Conservation (phyloP, 1,140 invertebrate species). For the Heterodera carotae region DNA sequence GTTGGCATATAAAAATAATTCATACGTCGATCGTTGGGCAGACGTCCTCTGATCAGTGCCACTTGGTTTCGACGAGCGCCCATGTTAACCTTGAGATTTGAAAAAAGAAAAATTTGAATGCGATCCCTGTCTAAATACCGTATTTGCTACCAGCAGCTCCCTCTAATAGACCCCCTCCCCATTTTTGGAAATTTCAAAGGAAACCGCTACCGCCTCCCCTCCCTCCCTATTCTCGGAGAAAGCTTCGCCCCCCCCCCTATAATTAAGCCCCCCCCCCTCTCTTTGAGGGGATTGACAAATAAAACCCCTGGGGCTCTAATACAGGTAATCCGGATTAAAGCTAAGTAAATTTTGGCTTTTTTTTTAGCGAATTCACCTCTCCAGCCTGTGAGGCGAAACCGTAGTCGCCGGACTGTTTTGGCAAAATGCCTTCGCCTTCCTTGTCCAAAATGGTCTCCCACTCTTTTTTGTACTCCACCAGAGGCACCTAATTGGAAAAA, state of each 20-base stretch:
- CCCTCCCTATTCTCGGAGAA: no score
- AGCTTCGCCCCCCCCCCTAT: no score
- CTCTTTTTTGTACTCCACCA: conserved; percentile 63
- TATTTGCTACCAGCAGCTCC: no score
- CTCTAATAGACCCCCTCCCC: no score
- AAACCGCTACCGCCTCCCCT: no score
- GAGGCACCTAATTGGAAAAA: conserved; percentile 49
- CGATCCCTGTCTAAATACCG: no score
- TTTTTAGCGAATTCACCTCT: conserved; percentile 46
- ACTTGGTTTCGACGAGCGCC: conserved; percentile 65
- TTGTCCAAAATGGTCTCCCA: conserved; percentile 65
- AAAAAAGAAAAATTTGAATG: conserved; percentile 1
- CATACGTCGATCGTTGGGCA: conserved; percentile 63
- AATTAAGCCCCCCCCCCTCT: no score
- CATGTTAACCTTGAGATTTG: conserved; percentile 52
- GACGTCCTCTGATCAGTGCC: conserved; percentile 61
- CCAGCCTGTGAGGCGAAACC: conserved; percentile 62
- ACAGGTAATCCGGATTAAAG: no score
- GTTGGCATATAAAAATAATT: conserved; percentile 56
- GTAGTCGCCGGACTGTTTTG: conserved; percentile 65
- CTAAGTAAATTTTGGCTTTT: no score
- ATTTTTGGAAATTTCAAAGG: no score
- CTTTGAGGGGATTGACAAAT: no score
- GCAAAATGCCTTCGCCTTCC: conserved; percentile 63
- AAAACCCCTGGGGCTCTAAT: no score